A percentile compares a stretch with the other conserved stretches of the same genome.
Evolutionary conservation across 2,888 invertebrate genomes (phyloP).

Genomic region (Drosophila infuscata): DNA sequence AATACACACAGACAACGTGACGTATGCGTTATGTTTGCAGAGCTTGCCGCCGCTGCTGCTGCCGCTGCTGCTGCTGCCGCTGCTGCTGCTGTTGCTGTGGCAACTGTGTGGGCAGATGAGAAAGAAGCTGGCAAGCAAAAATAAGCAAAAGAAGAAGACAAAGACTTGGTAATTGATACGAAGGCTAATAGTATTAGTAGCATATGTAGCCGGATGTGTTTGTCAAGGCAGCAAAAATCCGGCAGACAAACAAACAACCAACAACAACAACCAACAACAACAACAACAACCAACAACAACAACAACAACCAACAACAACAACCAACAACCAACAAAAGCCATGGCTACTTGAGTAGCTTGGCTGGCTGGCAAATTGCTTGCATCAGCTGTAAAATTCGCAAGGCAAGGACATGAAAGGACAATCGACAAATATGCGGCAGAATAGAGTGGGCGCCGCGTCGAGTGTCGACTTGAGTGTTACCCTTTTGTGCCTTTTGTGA

Average conservation of each 20-base stretch:
- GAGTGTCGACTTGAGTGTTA: constrained; percentile 33
- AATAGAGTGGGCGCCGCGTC: not conserved
- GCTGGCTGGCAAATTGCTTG: constrained; percentile 39
- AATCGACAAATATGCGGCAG: constrained; percentile 50
- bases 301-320: too few species aligned
- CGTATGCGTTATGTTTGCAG: constrained; percentile 57
- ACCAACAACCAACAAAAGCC: not conserved
- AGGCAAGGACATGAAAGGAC: constrained; percentile 42
- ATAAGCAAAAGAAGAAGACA: not conserved
- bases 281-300: not conserved
- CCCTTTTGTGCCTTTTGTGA: constrained; percentile 21
- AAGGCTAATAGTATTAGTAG: constrained; percentile 62
- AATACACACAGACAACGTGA: constrained; percentile 39
- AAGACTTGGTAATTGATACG: constrained; percentile 54
- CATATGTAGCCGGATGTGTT: constrained; percentile 39
- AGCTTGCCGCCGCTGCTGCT: not conserved
- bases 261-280: too few species aligned
- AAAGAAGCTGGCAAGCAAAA: not conserved
- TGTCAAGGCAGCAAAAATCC: constrained; percentile 38
- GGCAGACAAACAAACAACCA: constrained; percentile 6
- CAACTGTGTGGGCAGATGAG: constrained; percentile 5
- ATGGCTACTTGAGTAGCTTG: constrained; percentile 36
- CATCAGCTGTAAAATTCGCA: constrained; percentile 47
- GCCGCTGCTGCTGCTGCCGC: not conserved
- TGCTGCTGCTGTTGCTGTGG: not conserved